Evolutionary conservation across 2,888 invertebrate species (phyloP).

Genomic region (Tetragonula carbonaria): DNA sequence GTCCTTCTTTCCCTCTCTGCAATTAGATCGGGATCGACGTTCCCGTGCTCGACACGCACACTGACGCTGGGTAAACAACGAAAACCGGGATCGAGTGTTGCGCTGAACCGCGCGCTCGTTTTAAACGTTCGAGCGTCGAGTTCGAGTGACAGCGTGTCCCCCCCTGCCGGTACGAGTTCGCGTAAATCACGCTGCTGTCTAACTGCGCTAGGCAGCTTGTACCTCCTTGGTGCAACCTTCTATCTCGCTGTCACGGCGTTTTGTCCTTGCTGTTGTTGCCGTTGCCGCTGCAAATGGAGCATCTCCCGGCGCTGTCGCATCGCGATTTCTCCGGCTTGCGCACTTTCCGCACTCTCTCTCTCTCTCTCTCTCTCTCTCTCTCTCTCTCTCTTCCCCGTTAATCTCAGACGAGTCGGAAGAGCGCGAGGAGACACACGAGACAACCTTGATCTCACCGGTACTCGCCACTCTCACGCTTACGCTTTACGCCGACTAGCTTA

Average conservation of each 20-base stretch:
- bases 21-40: background rate
- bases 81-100: slow-evolving; percentile 20
- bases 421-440: background rate
- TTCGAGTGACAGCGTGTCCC: slow-evolving; percentile 25
- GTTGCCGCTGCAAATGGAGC: slow-evolving; percentile 47
- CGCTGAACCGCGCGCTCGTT: slow-evolving; percentile 50
- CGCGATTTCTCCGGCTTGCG: slow-evolving; percentile 41
- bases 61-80: slow-evolving; percentile 51
- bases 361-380: too few species aligned
- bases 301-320: slow-evolving; percentile 56
- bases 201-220: background rate
- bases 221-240: slow-evolving; percentile 8
- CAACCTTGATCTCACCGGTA: background rate
- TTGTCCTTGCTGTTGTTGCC: slow-evolving; percentile 53
- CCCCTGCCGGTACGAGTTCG: background rate
- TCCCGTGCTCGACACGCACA: slow-evolving; percentile 27
- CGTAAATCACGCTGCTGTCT: slow-evolving; percentile 6
- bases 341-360: slow-evolving; percentile 30
- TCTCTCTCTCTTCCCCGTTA: background rate
- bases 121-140: slow-evolving; percentile 22
- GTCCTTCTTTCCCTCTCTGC: too few species aligned
- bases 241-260: slow-evolving; percentile 39
- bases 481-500: background rate
- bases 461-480: slow-evolving; percentile 21
- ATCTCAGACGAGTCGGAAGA: background rate